Percentiles rank a stretch among this genome's conserved stretches.
Evolutionary conservation across 2,113 vertebrate genomes (phyloP).

Genomic region (Danionella cerebrum): DNA sequence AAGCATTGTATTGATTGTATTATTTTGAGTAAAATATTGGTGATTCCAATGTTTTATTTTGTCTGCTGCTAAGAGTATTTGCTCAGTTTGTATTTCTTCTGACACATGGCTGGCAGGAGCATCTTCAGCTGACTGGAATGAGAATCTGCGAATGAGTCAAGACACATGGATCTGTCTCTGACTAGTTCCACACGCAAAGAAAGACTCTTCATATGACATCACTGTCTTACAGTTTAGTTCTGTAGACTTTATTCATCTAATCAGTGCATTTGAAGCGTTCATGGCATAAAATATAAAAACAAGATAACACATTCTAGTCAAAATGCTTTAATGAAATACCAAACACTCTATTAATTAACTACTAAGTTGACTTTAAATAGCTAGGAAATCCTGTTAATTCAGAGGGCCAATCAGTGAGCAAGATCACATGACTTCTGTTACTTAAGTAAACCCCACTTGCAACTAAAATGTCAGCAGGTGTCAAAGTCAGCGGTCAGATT

Average conservation of each 20-base stretch:
- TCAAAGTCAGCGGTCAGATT: too few relatives aligned
- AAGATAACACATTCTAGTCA: too few relatives aligned
- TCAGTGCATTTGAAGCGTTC: neutral
- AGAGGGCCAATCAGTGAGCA: too few relatives aligned
- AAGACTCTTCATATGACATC: neutral
- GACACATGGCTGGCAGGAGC: constrained; percentile 1
- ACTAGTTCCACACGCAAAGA: neutral
- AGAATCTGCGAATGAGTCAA: neutral
- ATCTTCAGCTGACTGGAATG: neutral
- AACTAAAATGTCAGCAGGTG: too few relatives aligned
- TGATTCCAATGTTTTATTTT: neutral
- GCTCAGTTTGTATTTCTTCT: neutral
- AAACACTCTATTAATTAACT: too few relatives aligned
- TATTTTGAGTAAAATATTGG: too few relatives aligned
- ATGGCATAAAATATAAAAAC: too few relatives aligned
- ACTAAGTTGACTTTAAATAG: too few relatives aligned
- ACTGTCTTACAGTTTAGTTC: neutral
- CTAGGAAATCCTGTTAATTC: too few relatives aligned
- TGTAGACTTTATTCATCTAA: neutral
- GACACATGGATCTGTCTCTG: constrained; percentile 2
- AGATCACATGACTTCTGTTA: too few relatives aligned
- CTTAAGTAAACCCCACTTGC: too few relatives aligned
- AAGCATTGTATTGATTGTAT: neutral
- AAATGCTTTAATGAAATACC: too few relatives aligned
- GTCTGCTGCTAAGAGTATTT: neutral